Conservation (phyloP, 2,888 invertebrate genomes). For the Thecocarcelia acutangulata region DNA sequence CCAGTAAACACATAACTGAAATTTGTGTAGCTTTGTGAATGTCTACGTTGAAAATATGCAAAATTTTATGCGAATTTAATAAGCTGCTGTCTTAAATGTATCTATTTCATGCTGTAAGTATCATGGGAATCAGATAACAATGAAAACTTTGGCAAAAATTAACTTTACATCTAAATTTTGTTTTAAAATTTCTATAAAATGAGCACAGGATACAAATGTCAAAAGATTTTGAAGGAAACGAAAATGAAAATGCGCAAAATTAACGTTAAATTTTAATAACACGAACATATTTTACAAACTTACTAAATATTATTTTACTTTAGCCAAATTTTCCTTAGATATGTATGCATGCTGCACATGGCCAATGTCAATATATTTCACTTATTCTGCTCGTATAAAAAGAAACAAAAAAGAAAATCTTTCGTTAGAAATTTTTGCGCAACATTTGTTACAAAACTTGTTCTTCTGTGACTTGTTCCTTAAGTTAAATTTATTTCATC, state of each 20-base stretch:
- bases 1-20: too few relatives aligned
- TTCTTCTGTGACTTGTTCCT: constrained; percentile 39
- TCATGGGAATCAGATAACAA: neutral
- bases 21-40: too few relatives aligned
- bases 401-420: neutral
- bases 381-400: constrained; percentile 23
- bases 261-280: constrained; percentile 44
- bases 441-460: constrained; percentile 57
- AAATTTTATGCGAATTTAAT: constrained; percentile 59
- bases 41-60: too few relatives aligned
- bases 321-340: neutral
- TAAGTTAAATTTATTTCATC: constrained; percentile 33
- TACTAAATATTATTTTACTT: neutral
- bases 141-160: constrained; percentile 25
- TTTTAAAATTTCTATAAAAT: constrained; percentile 26
- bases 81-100: constrained; percentile 48
- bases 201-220: constrained; percentile 33
- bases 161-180: constrained; percentile 15
- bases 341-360: constrained; percentile 1
- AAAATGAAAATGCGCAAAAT: neutral
- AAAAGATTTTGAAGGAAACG: constrained; percentile 1
- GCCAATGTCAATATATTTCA: constrained; percentile 48
- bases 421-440: constrained; percentile 35
- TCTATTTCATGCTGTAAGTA: neutral
- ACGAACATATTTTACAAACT: neutral